phyloP scores from a whole-genome alignment of 2,888 invertebrate species.

The Sympetrum striolatum region DNA sequence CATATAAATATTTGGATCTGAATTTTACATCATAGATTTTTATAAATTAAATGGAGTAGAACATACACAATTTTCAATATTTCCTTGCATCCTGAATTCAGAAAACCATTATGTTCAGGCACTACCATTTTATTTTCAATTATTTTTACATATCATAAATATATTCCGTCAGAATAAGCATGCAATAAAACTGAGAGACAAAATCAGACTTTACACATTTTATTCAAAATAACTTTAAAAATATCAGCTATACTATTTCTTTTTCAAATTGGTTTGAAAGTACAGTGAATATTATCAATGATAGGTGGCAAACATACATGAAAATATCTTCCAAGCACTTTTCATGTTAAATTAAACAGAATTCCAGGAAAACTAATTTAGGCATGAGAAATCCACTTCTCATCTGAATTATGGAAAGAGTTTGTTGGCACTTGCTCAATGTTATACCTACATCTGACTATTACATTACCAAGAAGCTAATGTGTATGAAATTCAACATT shows the following conservation, averaged over 20 bases:
- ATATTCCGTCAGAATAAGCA: neutral
- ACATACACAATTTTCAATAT: neutral
- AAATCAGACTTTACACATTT: slow-evolving; percentile 16
- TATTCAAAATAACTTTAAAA: slow-evolving; percentile 38
- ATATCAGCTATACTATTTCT: slow-evolving; percentile 23
- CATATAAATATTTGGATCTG: too few relatives aligned
- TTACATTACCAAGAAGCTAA: neutral
- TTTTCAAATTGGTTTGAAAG: slow-evolving; percentile 20
- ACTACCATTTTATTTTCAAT: neutral
- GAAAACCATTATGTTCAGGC: neutral
- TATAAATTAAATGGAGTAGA: too few relatives aligned
- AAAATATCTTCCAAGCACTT: slow-evolving; percentile 5
- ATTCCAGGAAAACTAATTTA: slow-evolving; percentile 9
- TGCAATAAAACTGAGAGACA: neutral
- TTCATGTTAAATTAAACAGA: neutral
- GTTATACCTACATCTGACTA: neutral
- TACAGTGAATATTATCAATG: slow-evolving; percentile 27
- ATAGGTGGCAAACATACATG: slow-evolving; percentile 7
- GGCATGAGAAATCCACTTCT: slow-evolving; percentile 23
- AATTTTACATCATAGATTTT: too few relatives aligned
- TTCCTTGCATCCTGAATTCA: neutral
- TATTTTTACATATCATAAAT: neutral
- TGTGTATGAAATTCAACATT: slow-evolving; percentile 13
- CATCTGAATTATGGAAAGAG: neutral
- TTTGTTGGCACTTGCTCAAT: neutral